phyloP scores from a whole-genome alignment of 2,888 invertebrate genomes.

The Microctonus aethiopoides region DNA sequence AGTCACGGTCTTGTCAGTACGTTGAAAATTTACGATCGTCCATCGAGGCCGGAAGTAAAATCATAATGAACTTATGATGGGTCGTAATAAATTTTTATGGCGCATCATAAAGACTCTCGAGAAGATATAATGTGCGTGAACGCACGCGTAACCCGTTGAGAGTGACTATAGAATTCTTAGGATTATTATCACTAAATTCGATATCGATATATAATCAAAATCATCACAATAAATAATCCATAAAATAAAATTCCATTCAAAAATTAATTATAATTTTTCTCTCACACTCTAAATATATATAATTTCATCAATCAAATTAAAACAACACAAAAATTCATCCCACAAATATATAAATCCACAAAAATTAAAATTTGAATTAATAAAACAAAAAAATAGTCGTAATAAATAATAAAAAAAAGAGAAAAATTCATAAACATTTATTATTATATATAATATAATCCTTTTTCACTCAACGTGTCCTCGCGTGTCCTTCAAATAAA shows the following conservation, averaged over 20 bases:
- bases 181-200: background rate
- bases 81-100: constrained; percentile 39
- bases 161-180: background rate
- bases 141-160: background rate
- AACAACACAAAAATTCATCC: too few species aligned
- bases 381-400: too few species aligned
- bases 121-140: background rate
- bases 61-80: constrained; percentile 44
- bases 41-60: constrained; percentile 42
- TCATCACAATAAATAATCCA: too few species aligned
- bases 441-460: too few species aligned
- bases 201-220: background rate
- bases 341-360: too few species aligned
- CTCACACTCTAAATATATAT: too few species aligned
- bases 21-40: constrained; percentile 29
- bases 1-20: constrained; percentile 29
- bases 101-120: constrained; percentile 36
- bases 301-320: too few species aligned
- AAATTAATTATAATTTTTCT: too few species aligned
- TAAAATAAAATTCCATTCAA: too few species aligned
- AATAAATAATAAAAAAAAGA: too few species aligned
- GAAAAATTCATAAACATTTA: too few species aligned
- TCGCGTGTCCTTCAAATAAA: constrained; percentile 5
- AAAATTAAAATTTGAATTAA: too few species aligned
- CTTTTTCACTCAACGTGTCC: background rate